Conservation (phyloP, 2,797 vertebrate genomes). For the Onychomys torridus region DNA sequence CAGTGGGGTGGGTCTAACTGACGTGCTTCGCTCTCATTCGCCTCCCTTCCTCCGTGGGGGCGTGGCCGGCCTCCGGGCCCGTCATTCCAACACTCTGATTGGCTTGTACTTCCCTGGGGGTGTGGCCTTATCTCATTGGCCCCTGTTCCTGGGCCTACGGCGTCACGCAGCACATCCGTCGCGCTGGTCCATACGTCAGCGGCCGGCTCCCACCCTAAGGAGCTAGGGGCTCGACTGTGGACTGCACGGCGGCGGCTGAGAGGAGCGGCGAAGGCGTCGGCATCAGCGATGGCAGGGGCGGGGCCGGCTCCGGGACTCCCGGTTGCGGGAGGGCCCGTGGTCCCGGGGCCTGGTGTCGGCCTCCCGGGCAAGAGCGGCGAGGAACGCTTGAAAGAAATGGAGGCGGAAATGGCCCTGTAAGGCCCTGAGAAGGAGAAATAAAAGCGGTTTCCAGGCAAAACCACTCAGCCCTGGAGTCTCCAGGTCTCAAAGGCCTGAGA, state of each 20-base stretch:
- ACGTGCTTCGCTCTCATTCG: background rate
- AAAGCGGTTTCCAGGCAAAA: background rate
- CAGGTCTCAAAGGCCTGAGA: background rate
- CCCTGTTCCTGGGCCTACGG: background rate
- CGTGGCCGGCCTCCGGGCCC: background rate
- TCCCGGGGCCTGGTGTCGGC: constrained; percentile 76
- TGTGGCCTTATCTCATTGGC: constrained; percentile 39
- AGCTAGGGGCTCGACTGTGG: background rate
- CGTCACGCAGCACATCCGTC: background rate
- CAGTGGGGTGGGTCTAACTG: background rate
- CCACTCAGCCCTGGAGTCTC: background rate
- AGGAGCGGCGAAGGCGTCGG: background rate
- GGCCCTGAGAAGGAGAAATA: constrained; percentile 78
- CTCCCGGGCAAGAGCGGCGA: constrained; percentile 91
- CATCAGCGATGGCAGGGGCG: constrained; percentile 74
- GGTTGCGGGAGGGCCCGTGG: constrained; percentile 74
- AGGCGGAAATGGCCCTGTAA: constrained; percentile 97
- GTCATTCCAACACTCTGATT: constrained; percentile 17
- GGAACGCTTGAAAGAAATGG: constrained; percentile 96
- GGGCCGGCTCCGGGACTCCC: constrained; percentile 69
- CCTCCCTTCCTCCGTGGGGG: accelerated
- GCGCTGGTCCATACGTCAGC: constrained; percentile 17
- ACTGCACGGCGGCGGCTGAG: background rate
- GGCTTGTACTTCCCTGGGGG: background rate
- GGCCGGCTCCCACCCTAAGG: background rate